Percentiles rank a stretch among this genome's conserved stretches.
phyloP scores from a whole-genome alignment of 2,888 invertebrate species.

The Mimachlamys varia region DNA sequence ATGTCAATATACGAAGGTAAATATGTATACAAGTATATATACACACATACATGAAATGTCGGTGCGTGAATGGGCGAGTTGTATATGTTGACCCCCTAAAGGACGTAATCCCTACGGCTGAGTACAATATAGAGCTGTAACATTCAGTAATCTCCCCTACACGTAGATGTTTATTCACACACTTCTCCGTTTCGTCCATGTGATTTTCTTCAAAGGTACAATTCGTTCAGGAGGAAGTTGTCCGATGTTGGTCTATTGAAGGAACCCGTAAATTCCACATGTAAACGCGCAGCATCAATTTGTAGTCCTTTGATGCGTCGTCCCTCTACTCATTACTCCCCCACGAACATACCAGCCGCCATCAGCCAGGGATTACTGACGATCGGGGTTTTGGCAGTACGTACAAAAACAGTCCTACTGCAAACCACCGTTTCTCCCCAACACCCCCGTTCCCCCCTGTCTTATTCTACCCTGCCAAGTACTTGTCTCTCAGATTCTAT shows the following conservation, averaged over 20 bases:
- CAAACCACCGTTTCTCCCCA: background rate
- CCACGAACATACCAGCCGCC: background rate
- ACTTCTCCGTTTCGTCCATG: background rate
- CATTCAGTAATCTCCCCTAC: background rate
- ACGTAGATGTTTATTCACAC: background rate
- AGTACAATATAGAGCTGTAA: too few species aligned
- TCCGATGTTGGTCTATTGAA: background rate
- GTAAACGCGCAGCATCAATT: background rate
- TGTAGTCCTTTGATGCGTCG: background rate
- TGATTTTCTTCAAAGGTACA: background rate
- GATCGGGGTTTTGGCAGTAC: background rate
- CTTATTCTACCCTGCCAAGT: background rate
- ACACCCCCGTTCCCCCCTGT: background rate
- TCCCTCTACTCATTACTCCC: background rate
- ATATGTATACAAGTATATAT: conserved; percentile 20
- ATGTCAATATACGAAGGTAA: background rate
- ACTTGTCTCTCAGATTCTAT: background rate
- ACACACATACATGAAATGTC: background rate
- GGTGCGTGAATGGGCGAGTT: background rate
- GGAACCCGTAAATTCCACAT: background rate
- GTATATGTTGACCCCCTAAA: background rate
- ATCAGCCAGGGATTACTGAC: background rate
- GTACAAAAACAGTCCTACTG: background rate
- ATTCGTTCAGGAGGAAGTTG: background rate
- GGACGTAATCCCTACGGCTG: background rate